Conservation (phyloP, 2,797 vertebrate genomes). For the Sebastes melanostomus region DNA sequence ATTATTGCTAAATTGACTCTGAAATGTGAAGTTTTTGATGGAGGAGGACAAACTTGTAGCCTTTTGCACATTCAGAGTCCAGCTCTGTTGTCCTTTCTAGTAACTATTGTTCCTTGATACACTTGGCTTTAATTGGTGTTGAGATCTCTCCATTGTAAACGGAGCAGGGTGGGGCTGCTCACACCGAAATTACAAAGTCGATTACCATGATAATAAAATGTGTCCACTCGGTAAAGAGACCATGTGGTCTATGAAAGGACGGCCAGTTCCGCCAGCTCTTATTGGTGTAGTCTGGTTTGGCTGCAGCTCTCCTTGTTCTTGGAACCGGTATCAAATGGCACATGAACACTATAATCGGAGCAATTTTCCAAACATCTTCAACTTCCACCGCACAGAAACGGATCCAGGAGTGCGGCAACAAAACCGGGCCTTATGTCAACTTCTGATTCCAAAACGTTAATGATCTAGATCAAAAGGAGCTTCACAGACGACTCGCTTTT, state of each 20-base stretch:
- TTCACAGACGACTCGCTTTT: conserved; percentile 74
- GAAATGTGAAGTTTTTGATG: not conserved
- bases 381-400: conserved; percentile 83
- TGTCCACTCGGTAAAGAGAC: conserved; percentile 84
- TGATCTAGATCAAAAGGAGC: conserved; percentile 82
- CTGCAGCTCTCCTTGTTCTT: conserved; percentile 87
- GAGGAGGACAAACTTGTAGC: not conserved
- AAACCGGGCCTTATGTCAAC: conserved; percentile 81
- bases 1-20: not conserved
- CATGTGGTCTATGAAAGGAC: conserved; percentile 91
- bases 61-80: not conserved
- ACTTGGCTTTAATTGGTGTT: conserved; percentile 52
- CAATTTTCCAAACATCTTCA: conserved; percentile 85
- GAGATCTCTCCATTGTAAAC: conserved; percentile 53
- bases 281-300: conserved; percentile 89
- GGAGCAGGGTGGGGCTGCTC: conserved; percentile 59
- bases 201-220: conserved; percentile 91
- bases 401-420: conserved; percentile 78
- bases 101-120: conserved; percentile 41
- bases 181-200: conserved; percentile 81
- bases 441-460: conserved; percentile 82
- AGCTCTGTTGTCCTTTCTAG: conserved; percentile 2
- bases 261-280: conserved; percentile 89
- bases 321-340: conserved; percentile 87
- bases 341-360: conserved; percentile 86